Conservation (phyloP, 2,888 invertebrate species). For the Chymomyza caudatula region DNA sequence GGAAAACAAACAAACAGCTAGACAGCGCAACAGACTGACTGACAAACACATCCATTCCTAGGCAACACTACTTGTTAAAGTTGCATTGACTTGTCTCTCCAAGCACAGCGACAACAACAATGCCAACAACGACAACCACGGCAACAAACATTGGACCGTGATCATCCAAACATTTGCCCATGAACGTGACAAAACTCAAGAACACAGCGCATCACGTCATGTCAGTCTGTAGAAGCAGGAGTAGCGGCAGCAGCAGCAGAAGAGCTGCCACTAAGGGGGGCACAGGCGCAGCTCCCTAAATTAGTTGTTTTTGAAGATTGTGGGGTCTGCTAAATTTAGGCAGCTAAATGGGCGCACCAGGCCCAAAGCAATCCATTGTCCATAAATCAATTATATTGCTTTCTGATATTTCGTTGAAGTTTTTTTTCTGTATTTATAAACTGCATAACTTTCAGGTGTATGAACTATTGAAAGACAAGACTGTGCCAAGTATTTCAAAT, state of each 20-base stretch:
- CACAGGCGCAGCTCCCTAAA: slow-evolving; percentile 42
- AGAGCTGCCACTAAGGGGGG: slow-evolving; percentile 1
- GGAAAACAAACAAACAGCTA: slow-evolving; percentile 61
- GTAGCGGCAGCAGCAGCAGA: slow-evolving; percentile 18
- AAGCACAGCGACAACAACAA: too few species aligned
- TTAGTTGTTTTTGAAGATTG: slow-evolving; percentile 62
- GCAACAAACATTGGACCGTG: slow-evolving; percentile 32
- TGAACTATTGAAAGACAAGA: not conserved
- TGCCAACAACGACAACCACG: too few species aligned
- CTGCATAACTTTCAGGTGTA: slow-evolving; percentile 10
- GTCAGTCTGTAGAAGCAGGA: too few species aligned
- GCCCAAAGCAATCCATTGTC: slow-evolving; percentile 64
- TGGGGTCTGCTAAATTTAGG: slow-evolving; percentile 56
- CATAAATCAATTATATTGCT: slow-evolving; percentile 73
- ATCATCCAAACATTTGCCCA: slow-evolving; percentile 67
- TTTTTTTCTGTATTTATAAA: not conserved
- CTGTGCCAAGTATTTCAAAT: slow-evolving; percentile 37
- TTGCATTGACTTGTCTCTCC: not conserved
- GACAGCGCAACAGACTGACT: not conserved
- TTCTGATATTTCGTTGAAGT: slow-evolving; percentile 27
- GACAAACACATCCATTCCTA: not conserved
- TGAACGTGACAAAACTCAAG: slow-evolving; percentile 76
- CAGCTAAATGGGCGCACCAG: not conserved
- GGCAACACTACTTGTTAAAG: not conserved
- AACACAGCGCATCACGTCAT: slow-evolving; percentile 48